These are phyloP conservation scores for Atta cephalotes DNA, from an alignment of 1,140 invertebrate species.

Conservation along the genomic window DNA sequence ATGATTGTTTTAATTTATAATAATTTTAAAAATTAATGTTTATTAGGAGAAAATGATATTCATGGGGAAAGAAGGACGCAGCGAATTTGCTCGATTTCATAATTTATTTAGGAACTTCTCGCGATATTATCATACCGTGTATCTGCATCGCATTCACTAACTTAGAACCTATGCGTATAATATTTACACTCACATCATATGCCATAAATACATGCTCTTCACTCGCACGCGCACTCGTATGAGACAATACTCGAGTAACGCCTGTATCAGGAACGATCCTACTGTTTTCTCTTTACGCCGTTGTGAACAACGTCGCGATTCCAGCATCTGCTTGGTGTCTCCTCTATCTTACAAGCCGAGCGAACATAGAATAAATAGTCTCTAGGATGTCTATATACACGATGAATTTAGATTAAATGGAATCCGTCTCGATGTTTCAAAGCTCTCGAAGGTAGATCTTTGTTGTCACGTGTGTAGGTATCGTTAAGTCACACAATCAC, in stretches of 20 bases:
- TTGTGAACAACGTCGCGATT: constrained; percentile 39
- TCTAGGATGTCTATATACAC: constrained; percentile 62
- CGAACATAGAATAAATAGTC: constrained; percentile 63
- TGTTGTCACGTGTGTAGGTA: not conserved
- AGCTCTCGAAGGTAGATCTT: constrained; percentile 4
- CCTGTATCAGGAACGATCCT: constrained; percentile 19
- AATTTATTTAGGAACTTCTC: constrained; percentile 84
- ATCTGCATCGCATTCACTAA: constrained; percentile 78
- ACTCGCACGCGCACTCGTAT: constrained; percentile 42
- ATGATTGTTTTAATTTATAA: too few species aligned
- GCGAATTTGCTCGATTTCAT: constrained; percentile 69
- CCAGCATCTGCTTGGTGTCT: constrained; percentile 32
- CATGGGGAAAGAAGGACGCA: constrained; percentile 22
- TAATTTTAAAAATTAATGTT: not conserved
- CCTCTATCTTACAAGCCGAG: constrained; percentile 65
- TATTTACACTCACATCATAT: constrained; percentile 78
- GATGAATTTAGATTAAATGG: constrained; percentile 44
- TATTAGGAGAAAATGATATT: not conserved
- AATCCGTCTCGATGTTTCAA: constrained; percentile 28
- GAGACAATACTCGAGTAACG: constrained; percentile 53
- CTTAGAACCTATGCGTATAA: constrained; percentile 76
- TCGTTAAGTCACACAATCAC: constrained; percentile 2
- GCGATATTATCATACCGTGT: constrained; percentile 78
- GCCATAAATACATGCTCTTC: constrained; percentile 72
- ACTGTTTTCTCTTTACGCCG: constrained; percentile 33